Evolutionary conservation across 2,888 invertebrate species (phyloP).

Genomic region (Clunio marinus): DNA sequence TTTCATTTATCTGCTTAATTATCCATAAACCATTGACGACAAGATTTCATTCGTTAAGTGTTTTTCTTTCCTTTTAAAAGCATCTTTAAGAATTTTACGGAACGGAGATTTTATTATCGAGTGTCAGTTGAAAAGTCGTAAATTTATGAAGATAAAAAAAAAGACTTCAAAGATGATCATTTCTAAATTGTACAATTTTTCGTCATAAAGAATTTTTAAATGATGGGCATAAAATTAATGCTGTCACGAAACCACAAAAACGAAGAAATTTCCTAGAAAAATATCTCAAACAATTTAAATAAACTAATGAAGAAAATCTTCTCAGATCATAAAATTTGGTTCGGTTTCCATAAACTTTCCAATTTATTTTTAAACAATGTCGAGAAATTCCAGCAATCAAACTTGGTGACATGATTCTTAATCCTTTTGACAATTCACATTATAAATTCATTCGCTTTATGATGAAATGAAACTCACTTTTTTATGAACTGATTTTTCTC

Average conservation of each 20-base stretch:
- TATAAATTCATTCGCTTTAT: constrained; percentile 5
- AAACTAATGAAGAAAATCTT: not conserved
- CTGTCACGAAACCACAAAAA: not conserved
- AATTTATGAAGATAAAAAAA: constrained; percentile 19
- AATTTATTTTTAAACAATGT: too few species aligned
- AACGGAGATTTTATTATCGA: too few species aligned
- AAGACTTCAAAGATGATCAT: constrained; percentile 5
- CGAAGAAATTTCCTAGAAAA: not conserved
- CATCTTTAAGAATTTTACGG: too few species aligned
- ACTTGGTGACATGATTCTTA: constrained; percentile 33
- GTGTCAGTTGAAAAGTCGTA: constrained; percentile 28
- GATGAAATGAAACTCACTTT: not conserved
- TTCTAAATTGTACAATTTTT: constrained; percentile 7
- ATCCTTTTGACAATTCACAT: constrained; percentile 32
- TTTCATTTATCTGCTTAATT: constrained; percentile 38
- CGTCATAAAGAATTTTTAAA: constrained; percentile 1
- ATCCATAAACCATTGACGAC: constrained; percentile 24
- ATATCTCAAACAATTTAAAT: not conserved
- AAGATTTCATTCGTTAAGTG: not conserved
- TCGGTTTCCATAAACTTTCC: constrained; percentile 14
- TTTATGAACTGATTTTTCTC: constrained; percentile 4
- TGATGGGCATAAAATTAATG: not conserved
- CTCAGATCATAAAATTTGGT: not conserved
- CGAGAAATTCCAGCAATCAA: not conserved
- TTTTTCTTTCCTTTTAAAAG: too few species aligned